Percentiles rank a stretch among this genome's conserved stretches.
Conservation (phyloP, 2,888 invertebrate species). For the Athripsodes cinereus region DNA sequence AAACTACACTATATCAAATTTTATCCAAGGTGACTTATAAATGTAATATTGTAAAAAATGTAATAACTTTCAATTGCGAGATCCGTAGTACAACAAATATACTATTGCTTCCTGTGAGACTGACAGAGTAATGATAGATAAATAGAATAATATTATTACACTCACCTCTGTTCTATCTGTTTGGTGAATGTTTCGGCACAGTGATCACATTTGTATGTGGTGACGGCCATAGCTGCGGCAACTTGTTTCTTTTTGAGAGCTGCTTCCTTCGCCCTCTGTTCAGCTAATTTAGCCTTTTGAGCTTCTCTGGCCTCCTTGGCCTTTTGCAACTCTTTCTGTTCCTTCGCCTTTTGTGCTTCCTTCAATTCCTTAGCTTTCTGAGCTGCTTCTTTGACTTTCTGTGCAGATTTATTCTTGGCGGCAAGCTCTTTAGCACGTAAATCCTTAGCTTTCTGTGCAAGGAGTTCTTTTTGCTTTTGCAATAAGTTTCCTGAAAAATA, state of each 20-base stretch:
- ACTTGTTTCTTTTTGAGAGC: constrained; percentile 5
- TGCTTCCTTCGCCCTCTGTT: constrained; percentile 5
- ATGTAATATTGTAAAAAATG: too few relatives aligned
- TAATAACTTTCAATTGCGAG: too few relatives aligned
- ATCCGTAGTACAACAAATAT: too few relatives aligned
- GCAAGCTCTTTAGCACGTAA: not conserved
- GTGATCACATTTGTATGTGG: constrained; percentile 11
- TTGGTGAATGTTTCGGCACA: constrained; percentile 18
- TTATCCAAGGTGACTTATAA: too few relatives aligned
- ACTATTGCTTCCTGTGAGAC: too few relatives aligned
- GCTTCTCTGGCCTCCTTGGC: not conserved
- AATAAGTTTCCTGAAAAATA: constrained; percentile 3
- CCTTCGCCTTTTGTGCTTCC: constrained; percentile 8
- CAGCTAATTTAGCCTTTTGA: constrained; percentile 3
- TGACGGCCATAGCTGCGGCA: not conserved
- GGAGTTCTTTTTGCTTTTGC: not conserved
- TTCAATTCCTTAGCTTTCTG: constrained; percentile 1
- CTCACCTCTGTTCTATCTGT: constrained; percentile 16
- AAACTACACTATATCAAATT: too few relatives aligned
- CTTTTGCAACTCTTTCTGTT: constrained; percentile 3
- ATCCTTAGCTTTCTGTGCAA: not conserved
- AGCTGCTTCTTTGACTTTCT: constrained; percentile 7
- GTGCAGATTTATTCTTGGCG: not conserved
- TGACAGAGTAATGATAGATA: too few relatives aligned
- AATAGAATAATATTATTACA: too few relatives aligned